phyloP scores from a whole-genome alignment of 2,797 vertebrate genomes.

The Sandelia bainsii region DNA sequence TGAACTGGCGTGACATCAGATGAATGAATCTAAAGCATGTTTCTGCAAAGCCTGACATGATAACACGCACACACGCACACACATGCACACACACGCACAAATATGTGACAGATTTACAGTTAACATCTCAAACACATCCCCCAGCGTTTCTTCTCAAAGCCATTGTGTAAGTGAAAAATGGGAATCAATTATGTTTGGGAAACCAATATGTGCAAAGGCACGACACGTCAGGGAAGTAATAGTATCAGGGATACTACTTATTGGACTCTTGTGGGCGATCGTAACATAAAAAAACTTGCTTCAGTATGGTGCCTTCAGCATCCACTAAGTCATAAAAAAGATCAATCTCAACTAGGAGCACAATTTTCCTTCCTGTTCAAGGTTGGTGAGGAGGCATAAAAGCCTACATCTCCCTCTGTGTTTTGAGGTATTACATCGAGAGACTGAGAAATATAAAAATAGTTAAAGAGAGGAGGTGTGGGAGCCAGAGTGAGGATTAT shows the following conservation, averaged over 20 bases:
- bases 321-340: conserved; percentile 62
- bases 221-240: conserved; percentile 49
- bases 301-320: conserved; percentile 47
- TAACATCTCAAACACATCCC: conserved; percentile 18
- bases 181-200: conserved; percentile 49
- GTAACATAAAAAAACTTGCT: conserved; percentile 44
- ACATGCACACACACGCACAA: conserved; percentile 50
- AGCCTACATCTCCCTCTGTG: conserved; percentile 7
- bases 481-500: conserved; percentile 7
- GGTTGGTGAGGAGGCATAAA: conserved; percentile 51
- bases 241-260: conserved; percentile 53
- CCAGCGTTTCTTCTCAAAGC: conserved; percentile 15
- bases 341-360: conserved; percentile 66
- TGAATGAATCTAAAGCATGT: conserved; percentile 21
- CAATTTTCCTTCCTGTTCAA: conserved; percentile 57
- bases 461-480: conserved; percentile 9
- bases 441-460: conserved; percentile 16
- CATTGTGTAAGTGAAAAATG: conserved; percentile 56
- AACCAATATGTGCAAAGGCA: conserved; percentile 63
- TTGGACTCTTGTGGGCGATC: conserved; percentile 77
- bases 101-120: conserved; percentile 47
- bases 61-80: conserved; percentile 35
- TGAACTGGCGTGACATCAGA: neutral
- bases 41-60: conserved; percentile 22
- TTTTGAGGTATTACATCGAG: neutral